These are phyloP conservation scores for Gerris lacustris DNA, from an alignment of 2,888 invertebrate species.

Conservation along the genomic window DNA sequence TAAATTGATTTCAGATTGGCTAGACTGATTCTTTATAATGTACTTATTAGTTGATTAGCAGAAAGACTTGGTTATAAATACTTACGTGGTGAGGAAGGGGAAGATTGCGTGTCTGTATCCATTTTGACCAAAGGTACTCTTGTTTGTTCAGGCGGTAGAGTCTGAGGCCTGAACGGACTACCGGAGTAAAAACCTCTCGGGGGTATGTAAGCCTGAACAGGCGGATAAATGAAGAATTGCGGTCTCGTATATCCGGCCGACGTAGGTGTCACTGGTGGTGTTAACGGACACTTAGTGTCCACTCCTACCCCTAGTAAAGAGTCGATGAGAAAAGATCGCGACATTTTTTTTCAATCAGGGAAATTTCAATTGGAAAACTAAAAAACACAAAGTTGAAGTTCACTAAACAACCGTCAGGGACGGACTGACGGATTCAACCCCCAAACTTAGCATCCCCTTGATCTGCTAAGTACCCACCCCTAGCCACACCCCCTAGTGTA, in stretches of 20 bases:
- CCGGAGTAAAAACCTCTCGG: slow-evolving; percentile 20
- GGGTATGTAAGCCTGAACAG: slow-evolving; percentile 18
- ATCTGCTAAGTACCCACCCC: too few relatives aligned
- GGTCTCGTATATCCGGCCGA: slow-evolving; percentile 39
- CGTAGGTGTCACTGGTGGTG: slow-evolving; percentile 39
- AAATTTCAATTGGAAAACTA: not conserved
- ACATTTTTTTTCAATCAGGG: slow-evolving; percentile 42
- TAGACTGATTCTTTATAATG: too few relatives aligned
- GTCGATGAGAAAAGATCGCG: slow-evolving; percentile 69
- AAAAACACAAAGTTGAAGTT: not conserved
- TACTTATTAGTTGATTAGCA: too few relatives aligned
- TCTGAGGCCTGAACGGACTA: not conserved
- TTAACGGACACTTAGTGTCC: slow-evolving; percentile 29
- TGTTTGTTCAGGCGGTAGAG: not conserved
- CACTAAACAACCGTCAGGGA: not conserved
- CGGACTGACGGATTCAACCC: slow-evolving; percentile 2
- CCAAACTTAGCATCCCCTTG: not conserved
- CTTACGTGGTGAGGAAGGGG: not conserved
- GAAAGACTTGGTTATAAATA: not conserved
- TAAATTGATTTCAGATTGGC: too few relatives aligned
- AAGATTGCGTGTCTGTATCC: not conserved
- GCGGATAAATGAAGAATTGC: slow-evolving; percentile 30
- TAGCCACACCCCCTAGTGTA: too few relatives aligned
- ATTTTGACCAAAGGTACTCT: not conserved
- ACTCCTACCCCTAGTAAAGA: slow-evolving; percentile 47